Evolutionary conservation across 2,888 invertebrate genomes (phyloP).

Genomic region (Fragum whitleyi): DNA sequence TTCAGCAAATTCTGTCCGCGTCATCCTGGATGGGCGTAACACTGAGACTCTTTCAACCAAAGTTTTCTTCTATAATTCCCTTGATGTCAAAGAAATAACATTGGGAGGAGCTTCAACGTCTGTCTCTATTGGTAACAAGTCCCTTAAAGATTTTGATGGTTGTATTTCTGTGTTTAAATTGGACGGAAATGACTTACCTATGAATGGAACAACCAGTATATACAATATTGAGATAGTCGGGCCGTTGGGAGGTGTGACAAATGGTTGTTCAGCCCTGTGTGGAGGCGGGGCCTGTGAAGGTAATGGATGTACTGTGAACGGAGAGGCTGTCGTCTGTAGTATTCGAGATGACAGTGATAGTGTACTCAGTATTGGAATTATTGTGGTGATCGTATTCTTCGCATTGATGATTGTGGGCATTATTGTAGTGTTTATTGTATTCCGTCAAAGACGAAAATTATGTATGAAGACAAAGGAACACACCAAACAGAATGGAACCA

Average conservation of each 20-base stretch:
- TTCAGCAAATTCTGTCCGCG: conserved; percentile 67
- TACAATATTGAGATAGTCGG: conserved; percentile 77
- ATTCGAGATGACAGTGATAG: conserved; percentile 90
- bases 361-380: conserved; percentile 96
- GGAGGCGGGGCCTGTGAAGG: conserved; percentile 67
- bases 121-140: conserved; percentile 57
- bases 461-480: conserved; percentile 60
- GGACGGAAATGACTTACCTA: conserved; percentile 95
- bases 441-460: conserved; percentile 92
- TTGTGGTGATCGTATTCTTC: conserved; percentile 97
- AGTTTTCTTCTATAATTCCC: conserved; percentile 95
- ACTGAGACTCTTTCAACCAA: conserved; percentile 78
- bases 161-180: conserved; percentile 95
- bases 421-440: conserved; percentile 90
- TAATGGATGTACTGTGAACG: conserved; percentile 67
- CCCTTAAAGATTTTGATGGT: conserved; percentile 90
- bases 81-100: conserved; percentile 92
- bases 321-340: conserved; percentile 70
- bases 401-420: conserved; percentile 87
- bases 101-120: conserved; percentile 87
- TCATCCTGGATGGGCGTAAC: conserved; percentile 89
- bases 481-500: conserved; percentile 87
- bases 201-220: conserved; percentile 91
- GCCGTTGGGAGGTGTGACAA: conserved; percentile 72
- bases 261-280: conserved; percentile 74